These are phyloP conservation scores for Melospiza melodia DNA, from an alignment of 2,113 vertebrate genomes.

Conservation along the genomic window DNA sequence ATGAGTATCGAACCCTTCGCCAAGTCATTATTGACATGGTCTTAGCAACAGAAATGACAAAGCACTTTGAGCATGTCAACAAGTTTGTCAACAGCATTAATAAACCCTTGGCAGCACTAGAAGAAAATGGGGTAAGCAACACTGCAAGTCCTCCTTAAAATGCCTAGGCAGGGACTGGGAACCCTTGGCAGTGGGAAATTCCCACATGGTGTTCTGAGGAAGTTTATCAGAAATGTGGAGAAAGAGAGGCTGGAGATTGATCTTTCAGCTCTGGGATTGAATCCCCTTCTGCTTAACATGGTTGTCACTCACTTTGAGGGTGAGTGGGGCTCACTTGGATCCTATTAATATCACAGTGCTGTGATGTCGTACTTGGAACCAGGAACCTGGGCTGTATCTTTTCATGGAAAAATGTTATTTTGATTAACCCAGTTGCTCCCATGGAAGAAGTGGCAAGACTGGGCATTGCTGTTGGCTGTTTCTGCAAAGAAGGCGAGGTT, in stretches of 20 bases:
- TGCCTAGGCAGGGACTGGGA: not conserved
- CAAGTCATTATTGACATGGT: slow-evolving; percentile 98
- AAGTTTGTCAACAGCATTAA: slow-evolving; percentile 99
- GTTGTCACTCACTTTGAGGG: not conserved
- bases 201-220: not conserved
- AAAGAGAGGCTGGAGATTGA: not conserved
- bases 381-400: not conserved
- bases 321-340: not conserved
- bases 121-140: slow-evolving; percentile 88
- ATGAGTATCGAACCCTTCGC: slow-evolving; percentile 91
- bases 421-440: not conserved
- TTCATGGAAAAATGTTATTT: not conserved
- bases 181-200: not conserved
- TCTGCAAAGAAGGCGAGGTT: not conserved
- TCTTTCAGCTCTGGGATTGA: not conserved
- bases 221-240: not conserved
- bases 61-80: slow-evolving; percentile 99
- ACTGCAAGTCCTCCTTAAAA: not conserved
- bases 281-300: not conserved
- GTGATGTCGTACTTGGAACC: not conserved
- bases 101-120: slow-evolving; percentile 89
- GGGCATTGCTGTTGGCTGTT: not conserved
- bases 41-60: slow-evolving; percentile 98
- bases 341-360: not conserved
- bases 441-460: not conserved